These are phyloP conservation scores for Papilio gigon DNA, from an alignment of 2,888 invertebrate genomes.

Conservation along the genomic window DNA sequence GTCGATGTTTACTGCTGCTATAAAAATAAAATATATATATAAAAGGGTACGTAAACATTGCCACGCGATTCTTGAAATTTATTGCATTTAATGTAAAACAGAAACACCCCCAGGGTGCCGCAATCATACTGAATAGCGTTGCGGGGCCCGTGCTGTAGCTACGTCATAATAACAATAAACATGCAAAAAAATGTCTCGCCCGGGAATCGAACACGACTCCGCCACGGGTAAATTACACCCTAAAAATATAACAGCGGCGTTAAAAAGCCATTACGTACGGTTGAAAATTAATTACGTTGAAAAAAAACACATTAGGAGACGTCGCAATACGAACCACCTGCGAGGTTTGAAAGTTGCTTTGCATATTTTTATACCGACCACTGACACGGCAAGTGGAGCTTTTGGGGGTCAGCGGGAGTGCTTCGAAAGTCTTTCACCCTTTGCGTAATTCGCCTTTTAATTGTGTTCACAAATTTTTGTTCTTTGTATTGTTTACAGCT, in stretches of 20 bases:
- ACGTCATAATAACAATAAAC: constrained; percentile 39
- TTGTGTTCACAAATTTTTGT: not conserved
- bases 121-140: constrained; percentile 26
- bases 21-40: too few relatives aligned
- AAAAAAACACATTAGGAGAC: constrained; percentile 47
- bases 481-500: not conserved
- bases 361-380: constrained; percentile 44
- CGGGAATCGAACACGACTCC: constrained; percentile 43
- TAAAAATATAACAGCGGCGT: constrained; percentile 44
- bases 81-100: constrained; percentile 32
- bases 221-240: constrained; percentile 32
- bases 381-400: constrained; percentile 17
- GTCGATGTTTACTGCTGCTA: too few relatives aligned
- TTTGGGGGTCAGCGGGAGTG: constrained; percentile 24
- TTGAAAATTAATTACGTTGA: constrained; percentile 50
- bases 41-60: constrained; percentile 25
- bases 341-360: constrained; percentile 49
- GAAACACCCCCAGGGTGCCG: constrained; percentile 32
- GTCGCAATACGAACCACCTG: constrained; percentile 46
- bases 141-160: constrained; percentile 5
- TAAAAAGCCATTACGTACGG: constrained; percentile 49
- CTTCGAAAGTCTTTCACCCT: not conserved
- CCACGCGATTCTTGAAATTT: constrained; percentile 27
- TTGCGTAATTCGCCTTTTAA: not conserved
- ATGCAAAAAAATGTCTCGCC: constrained; percentile 41